Evolutionary conservation across 1,140 invertebrate species (phyloP).

Genomic region (Augochlora pura): DNA sequence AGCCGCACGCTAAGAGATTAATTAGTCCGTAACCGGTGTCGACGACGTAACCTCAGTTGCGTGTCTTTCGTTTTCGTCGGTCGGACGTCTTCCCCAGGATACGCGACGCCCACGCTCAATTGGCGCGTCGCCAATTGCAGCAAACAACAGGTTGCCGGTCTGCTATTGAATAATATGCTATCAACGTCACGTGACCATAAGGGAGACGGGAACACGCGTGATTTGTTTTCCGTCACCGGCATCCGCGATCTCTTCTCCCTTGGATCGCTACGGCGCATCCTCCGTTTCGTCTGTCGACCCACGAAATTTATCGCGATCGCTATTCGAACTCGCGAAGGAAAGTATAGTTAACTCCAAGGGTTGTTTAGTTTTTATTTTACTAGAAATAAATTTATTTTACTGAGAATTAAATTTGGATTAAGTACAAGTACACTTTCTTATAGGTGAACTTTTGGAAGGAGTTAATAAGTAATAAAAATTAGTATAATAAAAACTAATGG

Average conservation of each 20-base stretch:
- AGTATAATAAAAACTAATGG: too few species aligned
- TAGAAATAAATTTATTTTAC: too few species aligned
- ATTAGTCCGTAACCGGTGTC: constrained; percentile 41
- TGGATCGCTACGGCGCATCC: too few species aligned
- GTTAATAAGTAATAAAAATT: too few species aligned
- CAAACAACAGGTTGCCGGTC: constrained; percentile 65
- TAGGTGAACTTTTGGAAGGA: too few species aligned
- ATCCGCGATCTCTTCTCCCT: background rate
- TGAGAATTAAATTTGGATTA: too few species aligned
- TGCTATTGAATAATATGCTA: constrained; percentile 68
- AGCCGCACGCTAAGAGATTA: background rate
- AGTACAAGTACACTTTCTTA: too few species aligned
- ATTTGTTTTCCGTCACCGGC: constrained; percentile 61
- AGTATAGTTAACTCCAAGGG: too few species aligned
- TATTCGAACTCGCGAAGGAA: too few species aligned
- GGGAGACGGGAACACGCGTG: constrained; percentile 62
- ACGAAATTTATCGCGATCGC: too few species aligned
- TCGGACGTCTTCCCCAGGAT: constrained; percentile 59
- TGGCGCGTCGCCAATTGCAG: constrained; percentile 65
- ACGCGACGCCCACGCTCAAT: constrained; percentile 63
- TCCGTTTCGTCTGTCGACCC: too few species aligned
- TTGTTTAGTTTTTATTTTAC: too few species aligned
- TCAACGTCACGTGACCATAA: constrained; percentile 63
- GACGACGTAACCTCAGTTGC: constrained; percentile 43
- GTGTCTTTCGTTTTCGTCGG: constrained; percentile 53